phyloP scores from a whole-genome alignment of 2,113 vertebrate species.

The Mustela lutreola region DNA sequence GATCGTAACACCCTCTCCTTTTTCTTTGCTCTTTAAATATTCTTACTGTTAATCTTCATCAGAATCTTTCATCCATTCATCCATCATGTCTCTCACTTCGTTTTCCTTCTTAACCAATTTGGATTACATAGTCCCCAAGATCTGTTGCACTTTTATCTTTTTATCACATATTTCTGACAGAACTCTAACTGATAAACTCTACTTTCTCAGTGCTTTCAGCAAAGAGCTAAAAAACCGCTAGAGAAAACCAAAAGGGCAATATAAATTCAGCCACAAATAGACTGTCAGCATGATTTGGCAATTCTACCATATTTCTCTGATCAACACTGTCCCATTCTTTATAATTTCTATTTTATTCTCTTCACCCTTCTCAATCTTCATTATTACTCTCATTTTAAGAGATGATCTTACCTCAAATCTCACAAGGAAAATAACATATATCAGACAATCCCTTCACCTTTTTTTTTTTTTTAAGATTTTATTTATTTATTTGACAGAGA shows the following conservation, averaged over 20 bases:
- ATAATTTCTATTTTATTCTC: slow-evolving; percentile 7
- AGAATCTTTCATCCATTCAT: not conserved
- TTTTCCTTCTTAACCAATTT: not conserved
- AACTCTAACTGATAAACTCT: not conserved
- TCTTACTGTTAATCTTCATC: not conserved
- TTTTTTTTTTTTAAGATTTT: not conserved
- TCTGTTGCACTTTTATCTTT: not conserved
- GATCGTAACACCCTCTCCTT: not conserved
- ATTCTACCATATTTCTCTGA: not conserved
- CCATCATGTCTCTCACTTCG: not conserved
- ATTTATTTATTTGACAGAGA: too few species aligned
- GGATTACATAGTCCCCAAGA: not conserved
- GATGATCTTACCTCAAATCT: not conserved
- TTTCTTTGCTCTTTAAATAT: slow-evolving; percentile 18
- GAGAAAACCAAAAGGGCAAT: not conserved
- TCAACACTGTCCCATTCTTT: not conserved
- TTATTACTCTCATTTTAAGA: not conserved
- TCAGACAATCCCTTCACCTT: not conserved
- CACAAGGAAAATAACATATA: not conserved
- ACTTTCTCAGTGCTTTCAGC: not conserved
- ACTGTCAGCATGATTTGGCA: not conserved
- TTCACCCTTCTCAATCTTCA: not conserved
- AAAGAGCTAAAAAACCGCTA: not conserved
- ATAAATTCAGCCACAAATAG: not conserved
- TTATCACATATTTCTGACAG: not conserved